phyloP scores from a whole-genome alignment of 1,140 invertebrate species.

The Sycophaga agraensis region DNA sequence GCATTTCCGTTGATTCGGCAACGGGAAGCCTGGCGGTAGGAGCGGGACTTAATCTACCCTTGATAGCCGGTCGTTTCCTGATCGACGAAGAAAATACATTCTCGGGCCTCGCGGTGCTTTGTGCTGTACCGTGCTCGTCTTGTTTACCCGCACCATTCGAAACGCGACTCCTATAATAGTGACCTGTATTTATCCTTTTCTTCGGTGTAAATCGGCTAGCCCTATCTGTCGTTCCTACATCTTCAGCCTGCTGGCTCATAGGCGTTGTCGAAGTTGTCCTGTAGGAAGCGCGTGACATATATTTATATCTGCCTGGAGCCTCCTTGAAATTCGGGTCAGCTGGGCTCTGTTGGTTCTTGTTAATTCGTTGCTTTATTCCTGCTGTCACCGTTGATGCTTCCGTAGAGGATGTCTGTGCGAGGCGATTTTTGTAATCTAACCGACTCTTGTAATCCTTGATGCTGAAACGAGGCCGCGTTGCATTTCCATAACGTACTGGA shows the following conservation, averaged over 20 bases:
- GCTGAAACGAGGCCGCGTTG: slow-evolving; percentile 50
- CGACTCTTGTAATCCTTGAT: slow-evolving; percentile 58
- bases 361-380: slow-evolving; percentile 9
- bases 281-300: slow-evolving; percentile 43
- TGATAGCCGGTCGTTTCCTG: slow-evolving; percentile 37
- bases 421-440: slow-evolving; percentile 49
- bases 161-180: slow-evolving; percentile 45
- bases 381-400: slow-evolving; percentile 18
- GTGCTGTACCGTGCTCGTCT: neutral
- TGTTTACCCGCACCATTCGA: slow-evolving; percentile 24
- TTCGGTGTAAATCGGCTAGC: slow-evolving; percentile 44
- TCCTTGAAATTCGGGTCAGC: slow-evolving; percentile 30
- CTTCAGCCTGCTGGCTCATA: slow-evolving; percentile 5
- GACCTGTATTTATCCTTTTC: slow-evolving; percentile 39
- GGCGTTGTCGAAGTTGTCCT: slow-evolving; percentile 39
- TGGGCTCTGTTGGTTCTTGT: slow-evolving; percentile 35
- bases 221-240: neutral
- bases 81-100: slow-evolving; percentile 44
- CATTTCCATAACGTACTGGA: slow-evolving; percentile 45
- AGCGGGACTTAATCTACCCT: no score
- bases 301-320: slow-evolving; percentile 46
- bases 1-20: slow-evolving; percentile 32
- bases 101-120: slow-evolving; percentile 39
- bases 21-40: no score
- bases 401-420: slow-evolving; percentile 33